Base-by-base conservation (phyloP, 2,113 vertebrate species). In the Puffinus mauretanicus region DNA sequence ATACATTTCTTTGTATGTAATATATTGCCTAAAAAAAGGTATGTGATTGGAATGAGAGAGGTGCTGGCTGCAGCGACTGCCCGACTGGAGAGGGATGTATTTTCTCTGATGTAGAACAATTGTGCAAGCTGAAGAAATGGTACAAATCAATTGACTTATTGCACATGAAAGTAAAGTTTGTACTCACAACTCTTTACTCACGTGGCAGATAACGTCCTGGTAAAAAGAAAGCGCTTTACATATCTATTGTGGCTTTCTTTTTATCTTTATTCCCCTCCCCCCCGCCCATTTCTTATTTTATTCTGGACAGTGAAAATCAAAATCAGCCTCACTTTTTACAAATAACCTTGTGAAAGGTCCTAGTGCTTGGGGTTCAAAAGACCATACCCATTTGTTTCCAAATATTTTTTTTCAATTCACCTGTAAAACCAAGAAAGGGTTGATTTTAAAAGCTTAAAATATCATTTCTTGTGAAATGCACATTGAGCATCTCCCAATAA, bases 1-100 rank as follows among this genome's bases (percentile, higher is more conserved):
- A 94, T 96, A 76, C 40, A 76, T 78, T 95, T 71, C 93, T 95
- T 96, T 96, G 95, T 96, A 52, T 40, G 64, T 66, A 93, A 96
- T 88, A 92, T 92, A 95, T 70, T 94, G 94, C 88, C 85, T 88
- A 73, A 88, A 88, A 91, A 94, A 94, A 60, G 71, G 71, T 90
- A 94, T 95, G 92, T n/a, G 29, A 94, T 70, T 81, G 51, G 90
- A 96, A 83, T 66, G 92, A 96, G 76, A 95, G 87, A 90, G 51
- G 71, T 88, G 64, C 76, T 92, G 92, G 82, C 86, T 92, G 94
- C 72, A 24, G 26, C 81, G 81, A 58, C 90, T 95, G 90, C 79
- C 82, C 1, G 1, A 19, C 64, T 88, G 32, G 60, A 78, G 77
- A 67, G 58, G 57, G 80, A 60, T 60, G 64, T 73, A 36, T 83